Conservation (phyloP, 2,888 invertebrate species). For the Terebella lapidaria region DNA sequence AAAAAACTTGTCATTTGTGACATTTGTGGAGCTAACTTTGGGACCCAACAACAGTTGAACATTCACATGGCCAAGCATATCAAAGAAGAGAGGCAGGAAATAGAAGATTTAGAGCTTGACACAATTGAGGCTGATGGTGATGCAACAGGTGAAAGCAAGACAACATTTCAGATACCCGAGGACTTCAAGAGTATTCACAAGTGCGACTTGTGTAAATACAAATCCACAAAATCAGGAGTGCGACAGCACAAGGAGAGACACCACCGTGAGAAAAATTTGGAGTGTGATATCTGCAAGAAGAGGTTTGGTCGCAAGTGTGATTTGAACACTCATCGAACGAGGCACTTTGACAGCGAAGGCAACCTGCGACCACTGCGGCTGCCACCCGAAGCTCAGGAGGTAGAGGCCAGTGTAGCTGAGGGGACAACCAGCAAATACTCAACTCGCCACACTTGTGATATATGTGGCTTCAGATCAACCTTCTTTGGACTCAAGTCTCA, state of each 20-base stretch:
- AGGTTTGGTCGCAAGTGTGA: background rate
- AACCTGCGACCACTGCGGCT: background rate
- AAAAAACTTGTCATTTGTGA: background rate
- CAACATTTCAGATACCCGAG: no score
- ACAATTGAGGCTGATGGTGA: background rate
- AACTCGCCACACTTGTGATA: background rate
- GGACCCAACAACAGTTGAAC: background rate
- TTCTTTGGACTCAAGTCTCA: background rate
- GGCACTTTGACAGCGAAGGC: background rate
- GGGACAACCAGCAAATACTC: background rate
- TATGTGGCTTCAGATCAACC: background rate
- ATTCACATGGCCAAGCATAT: background rate
- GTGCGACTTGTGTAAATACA: constrained; percentile 2
- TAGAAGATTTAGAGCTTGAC: no score
- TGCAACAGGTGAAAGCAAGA: background rate
- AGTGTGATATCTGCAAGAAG: background rate
- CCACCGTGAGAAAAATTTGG: background rate
- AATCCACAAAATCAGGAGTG: background rate
- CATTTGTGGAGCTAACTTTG: background rate
- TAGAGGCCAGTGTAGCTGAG: background rate
- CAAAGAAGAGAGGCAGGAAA: background rate
- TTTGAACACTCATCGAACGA: background rate
- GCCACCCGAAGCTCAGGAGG: background rate
- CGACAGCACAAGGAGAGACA: background rate
- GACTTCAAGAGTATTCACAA: background rate